Conservation (phyloP, 2,113 vertebrate species). For the Columba livia region DNA sequence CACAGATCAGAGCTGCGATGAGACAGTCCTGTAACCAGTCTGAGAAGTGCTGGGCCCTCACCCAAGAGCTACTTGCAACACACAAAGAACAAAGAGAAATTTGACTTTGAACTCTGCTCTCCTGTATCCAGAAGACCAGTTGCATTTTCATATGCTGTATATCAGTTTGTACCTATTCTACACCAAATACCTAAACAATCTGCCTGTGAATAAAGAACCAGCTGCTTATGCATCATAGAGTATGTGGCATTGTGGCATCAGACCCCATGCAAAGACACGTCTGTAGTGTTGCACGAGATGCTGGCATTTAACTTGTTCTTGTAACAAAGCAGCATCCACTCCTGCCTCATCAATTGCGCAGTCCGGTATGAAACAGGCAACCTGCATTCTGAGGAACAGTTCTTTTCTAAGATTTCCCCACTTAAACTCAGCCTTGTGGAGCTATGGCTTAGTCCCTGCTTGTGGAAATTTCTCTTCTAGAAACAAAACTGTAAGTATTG, state of each 20-base stretch:
- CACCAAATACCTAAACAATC: background rate
- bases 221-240: background rate
- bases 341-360: background rate
- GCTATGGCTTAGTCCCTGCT: background rate
- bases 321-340: background rate
- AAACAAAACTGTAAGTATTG: background rate
- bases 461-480: background rate
- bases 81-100: conserved; percentile 14
- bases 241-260: background rate
- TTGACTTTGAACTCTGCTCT: conserved; percentile 8
- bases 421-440: background rate
- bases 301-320: background rate
- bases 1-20: background rate
- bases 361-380: background rate
- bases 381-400: background rate
- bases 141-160: background rate
- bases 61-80: background rate
- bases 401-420: background rate
- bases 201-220: background rate
- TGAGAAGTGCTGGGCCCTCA: background rate
- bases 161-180: background rate
- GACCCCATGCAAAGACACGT: background rate
- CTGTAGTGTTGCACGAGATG: background rate
- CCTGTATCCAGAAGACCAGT: background rate
- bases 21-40: conserved; percentile 16